Base-by-base conservation (phyloP, 1,140 invertebrate species). In the Drosophila teissieri region DNA sequence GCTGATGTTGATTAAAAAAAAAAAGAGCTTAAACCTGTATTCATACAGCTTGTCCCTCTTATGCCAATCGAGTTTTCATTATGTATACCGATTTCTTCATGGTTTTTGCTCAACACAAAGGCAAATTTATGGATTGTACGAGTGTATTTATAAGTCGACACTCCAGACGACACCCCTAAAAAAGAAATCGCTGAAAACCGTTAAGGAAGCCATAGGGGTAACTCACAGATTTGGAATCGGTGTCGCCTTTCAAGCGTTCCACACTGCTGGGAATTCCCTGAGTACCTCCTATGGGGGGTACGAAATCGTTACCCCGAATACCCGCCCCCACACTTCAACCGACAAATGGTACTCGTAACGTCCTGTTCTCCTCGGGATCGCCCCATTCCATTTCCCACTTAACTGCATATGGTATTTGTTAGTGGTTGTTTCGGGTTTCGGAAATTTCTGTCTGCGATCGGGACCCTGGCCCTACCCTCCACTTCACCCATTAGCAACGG, bases 391-490 rank as follows among this genome's bases (percentile, higher is more conserved):
- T 45, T 55, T 69, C 40, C 67, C 63, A 69, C 64, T 70, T 69
- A 55, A 60, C 46, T 65, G 34, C 55, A 55, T 68, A 67, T 44
- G 27, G 17, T 31, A 48, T 39, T 46, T 75, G 62, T 49, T 65
- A 58, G 81, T 73, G 62, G 78, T 88, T 63, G 83, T 65, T 82
- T 85, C 61, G 63, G 46, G 69, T 86, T 85, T 78, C 64, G 46
- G 54, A 60, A 86, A 86, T 82, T 72, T 82, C 34, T 61, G 60
- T 60, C 57, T 42, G 39, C 57, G 72, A 58, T 77, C 73, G 55
- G 58, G 49, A 68, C 79, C 61, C 69, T 75, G 46, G 65, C 79
- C 61, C 65, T 75, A 36, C 44, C 55, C 40, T 67, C 49, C 22
- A 49, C 49, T 17, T 68, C 56, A 53, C 45, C 52, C 61, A 81